A percentile compares a stretch with the other conserved stretches of the same genome.
Conservation (phyloP, 2,797 vertebrate genomes). For the Carapus acus region DNA sequence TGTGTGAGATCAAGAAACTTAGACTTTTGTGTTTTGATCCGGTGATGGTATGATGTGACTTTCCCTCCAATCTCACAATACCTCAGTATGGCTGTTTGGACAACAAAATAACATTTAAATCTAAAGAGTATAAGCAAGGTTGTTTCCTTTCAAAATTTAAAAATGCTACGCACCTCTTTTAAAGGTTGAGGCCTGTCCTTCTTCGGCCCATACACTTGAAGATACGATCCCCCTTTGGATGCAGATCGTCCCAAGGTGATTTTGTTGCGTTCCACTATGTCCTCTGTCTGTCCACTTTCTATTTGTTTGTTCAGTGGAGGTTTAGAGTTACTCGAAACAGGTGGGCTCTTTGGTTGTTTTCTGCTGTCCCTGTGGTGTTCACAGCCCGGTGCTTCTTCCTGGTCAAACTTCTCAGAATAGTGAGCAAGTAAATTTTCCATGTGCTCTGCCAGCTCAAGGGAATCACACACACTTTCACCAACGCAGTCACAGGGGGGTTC, state of each 20-base stretch:
- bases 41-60: too few species aligned
- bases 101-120: too few species aligned
- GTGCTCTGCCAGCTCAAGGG: conserved; percentile 11
- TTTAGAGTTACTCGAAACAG: conserved; percentile 11
- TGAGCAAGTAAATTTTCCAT: conserved; percentile 9
- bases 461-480: neutral
- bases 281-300: conserved; percentile 46
- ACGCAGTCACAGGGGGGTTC: neutral
- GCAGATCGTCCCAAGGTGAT: conserved; percentile 72
- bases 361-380: conserved; percentile 1
- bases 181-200: conserved; percentile 37
- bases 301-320: conserved; percentile 29
- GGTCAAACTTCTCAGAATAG: neutral
- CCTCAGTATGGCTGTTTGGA: too few species aligned
- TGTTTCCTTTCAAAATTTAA: too few species aligned
- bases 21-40: too few species aligned
- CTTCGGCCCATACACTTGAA: conserved; percentile 65
- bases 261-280: conserved; percentile 82
- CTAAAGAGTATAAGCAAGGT: too few species aligned
- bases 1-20: too few species aligned
- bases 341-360: conserved; percentile 13
- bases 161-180: conserved; percentile 65
- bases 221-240: conserved; percentile 72
- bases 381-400: conserved; percentile 8
- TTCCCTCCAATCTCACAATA: too few species aligned